A percentile compares a stretch with the other conserved stretches of the same genome.
These are phyloP conservation scores for Chrysodeixis includens DNA, from an alignment of 2,888 invertebrate genomes.

Conservation along the genomic window DNA sequence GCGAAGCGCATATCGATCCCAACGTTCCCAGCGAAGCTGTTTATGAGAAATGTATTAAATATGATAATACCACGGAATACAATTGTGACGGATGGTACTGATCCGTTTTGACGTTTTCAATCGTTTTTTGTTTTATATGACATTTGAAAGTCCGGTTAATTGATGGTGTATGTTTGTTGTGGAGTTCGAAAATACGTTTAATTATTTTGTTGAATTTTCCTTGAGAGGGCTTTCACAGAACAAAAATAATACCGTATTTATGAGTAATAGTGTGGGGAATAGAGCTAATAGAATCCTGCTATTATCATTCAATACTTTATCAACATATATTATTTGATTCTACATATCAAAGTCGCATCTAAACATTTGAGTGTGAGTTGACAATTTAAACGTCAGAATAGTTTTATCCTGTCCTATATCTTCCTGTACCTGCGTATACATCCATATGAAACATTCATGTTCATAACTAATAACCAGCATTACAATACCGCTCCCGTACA, in stretches of 20 bases:
- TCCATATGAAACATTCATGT: background rate
- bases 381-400: no score
- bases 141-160: background rate
- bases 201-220: no score
- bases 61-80: slow-evolving; percentile 16
- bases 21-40: slow-evolving; percentile 16
- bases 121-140: background rate
- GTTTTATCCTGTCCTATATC: no score
- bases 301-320: no score
- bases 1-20: slow-evolving; percentile 64
- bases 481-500: background rate
- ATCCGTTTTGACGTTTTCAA: background rate
- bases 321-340: no score
- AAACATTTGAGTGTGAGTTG: no score
- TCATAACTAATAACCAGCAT: background rate
- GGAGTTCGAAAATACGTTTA: background rate
- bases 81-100: background rate
- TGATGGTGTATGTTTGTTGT: background rate
- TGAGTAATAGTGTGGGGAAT: no score
- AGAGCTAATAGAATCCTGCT: no score
- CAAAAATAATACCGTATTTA: no score
- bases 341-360: no score
- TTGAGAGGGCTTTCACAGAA: no score
- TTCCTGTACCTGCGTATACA: background rate
- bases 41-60: slow-evolving; percentile 21